Evolutionary conservation across 1,140 invertebrate genomes (phyloP).

Genomic region (Megathymus violae): DNA sequence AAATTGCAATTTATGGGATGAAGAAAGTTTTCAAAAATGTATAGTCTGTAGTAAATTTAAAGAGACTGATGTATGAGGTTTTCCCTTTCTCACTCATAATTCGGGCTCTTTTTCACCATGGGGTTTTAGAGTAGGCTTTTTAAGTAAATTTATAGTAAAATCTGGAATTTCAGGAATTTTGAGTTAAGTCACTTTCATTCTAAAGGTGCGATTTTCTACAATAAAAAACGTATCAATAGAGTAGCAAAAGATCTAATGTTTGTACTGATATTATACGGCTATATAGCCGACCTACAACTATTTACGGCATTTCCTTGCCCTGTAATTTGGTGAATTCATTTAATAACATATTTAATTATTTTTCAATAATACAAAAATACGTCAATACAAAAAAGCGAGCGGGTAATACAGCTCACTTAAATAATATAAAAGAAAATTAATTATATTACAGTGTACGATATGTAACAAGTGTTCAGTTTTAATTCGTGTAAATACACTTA

Average conservation of each 20-base stretch:
- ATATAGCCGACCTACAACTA: slow-evolving; percentile 32
- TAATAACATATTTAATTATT: slow-evolving; percentile 11
- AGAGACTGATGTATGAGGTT: no score
- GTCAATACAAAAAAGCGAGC: slow-evolving; percentile 30
- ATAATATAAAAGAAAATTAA: slow-evolving; percentile 35
- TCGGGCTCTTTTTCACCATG: no score
- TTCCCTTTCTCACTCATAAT: no score
- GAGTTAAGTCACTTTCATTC: no score
- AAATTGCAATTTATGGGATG: no score
- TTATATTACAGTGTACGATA: slow-evolving; percentile 72
- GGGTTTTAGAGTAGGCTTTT: no score
- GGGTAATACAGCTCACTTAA: slow-evolving; percentile 34
- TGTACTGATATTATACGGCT: slow-evolving; percentile 52
- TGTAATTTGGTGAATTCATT: slow-evolving; percentile 7
- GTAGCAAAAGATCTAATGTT: slow-evolving; percentile 48
- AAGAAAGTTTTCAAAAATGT: no score
- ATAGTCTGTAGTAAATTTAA: no score
- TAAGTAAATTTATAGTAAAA: no score
- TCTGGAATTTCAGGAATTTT: no score
- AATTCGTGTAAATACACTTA: slow-evolving; percentile 72
- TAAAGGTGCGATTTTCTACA: no score
- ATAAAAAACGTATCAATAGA: slow-evolving; percentile 46
- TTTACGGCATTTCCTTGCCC: slow-evolving; percentile 9
- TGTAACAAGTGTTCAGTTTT: slow-evolving; percentile 76
- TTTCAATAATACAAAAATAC: slow-evolving; percentile 21